phyloP scores from a whole-genome alignment of 2,113 vertebrate genomes.

The Notothenia coriiceps region DNA sequence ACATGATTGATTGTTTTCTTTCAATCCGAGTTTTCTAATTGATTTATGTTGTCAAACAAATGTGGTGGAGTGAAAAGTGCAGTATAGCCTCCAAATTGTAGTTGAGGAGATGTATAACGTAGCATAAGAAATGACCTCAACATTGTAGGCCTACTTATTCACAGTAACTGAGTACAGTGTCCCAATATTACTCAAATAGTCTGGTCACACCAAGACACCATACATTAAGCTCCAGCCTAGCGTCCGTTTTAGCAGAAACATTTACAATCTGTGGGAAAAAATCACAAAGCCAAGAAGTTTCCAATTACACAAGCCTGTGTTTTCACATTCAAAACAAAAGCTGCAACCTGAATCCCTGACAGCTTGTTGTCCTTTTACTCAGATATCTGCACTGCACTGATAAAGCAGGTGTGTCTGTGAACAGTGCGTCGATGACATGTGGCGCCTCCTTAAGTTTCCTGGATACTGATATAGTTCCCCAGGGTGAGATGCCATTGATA shows the following conservation, averaged over 20 bases:
- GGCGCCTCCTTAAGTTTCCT: constrained; percentile 6
- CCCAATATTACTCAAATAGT: not conserved
- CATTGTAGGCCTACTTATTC: no score
- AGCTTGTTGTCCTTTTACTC: not conserved
- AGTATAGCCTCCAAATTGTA: not conserved
- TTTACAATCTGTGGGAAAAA: not conserved
- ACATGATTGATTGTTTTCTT: not conserved
- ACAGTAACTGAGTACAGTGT: no score
- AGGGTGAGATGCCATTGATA: constrained; percentile 17
- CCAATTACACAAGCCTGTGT: not conserved
- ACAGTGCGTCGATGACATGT: not conserved
- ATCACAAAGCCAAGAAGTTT: not conserved
- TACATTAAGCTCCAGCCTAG: not conserved
- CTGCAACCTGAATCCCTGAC: not conserved
- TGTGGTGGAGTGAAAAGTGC: not conserved
- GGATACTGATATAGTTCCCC: constrained; percentile 26
- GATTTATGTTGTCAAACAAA: not conserved
- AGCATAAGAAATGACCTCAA: not conserved
- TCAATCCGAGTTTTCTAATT: not conserved
- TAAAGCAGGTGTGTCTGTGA: not conserved
- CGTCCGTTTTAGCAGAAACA: not conserved
- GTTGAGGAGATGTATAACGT: not conserved
- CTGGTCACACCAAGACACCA: not conserved
- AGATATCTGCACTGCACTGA: not conserved
- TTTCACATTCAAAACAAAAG: not conserved